Evolutionary conservation across 2,113 vertebrate genomes (phyloP), one percentile per base, ranked within the genome.

Genomic region (Festucalex cinctus): DNA sequence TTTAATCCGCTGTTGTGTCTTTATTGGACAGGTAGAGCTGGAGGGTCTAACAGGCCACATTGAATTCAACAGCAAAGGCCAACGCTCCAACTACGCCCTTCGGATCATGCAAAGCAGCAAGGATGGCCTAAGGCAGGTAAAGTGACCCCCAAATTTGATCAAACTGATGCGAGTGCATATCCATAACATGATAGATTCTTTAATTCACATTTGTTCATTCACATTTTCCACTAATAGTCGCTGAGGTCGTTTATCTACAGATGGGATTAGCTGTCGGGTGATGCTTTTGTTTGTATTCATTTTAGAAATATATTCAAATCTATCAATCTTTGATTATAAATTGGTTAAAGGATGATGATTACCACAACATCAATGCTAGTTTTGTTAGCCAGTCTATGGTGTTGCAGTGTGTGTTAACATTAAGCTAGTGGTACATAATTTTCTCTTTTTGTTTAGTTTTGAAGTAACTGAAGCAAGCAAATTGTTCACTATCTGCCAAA

Each of bases 21-120:
- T 90, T 92, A 92, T 91, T 91, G 93, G 91, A 96, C 92, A 99
- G 97, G 97, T 99, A 95, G 97, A 99, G 91, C 94, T 98, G 93
- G 96, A 99, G 91, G 97, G 97, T 93, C 94, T 99, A 86, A 98
- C 97, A 32, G 97, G 97, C 85, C 97, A 98, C 92, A 95, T 98
- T 48, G 97, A 99, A 91, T 99, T 99, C 94, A 98, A 98, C 94
- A 98, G 97, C 94, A 98, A 95, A 93, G 97, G 97, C 46, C 96
- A 99, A 54, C 86, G 97, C 22, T 96, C 96, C 60, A 99, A 99
- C 91, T 98, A 99, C 2, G 94, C 93, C 83, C 88, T 99, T 88
- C 94, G 95, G 74, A 95, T 99, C 89, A 91, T 98, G 89, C 96
- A 98, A 90, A 95, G 93, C 89, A 90, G 93, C 0, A 95, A 89